Percentiles rank a stretch among this genome's conserved stretches.
Evolutionary conservation across 2,113 vertebrate species (phyloP).

Genomic region (Thamnophis sirtalis): DNA sequence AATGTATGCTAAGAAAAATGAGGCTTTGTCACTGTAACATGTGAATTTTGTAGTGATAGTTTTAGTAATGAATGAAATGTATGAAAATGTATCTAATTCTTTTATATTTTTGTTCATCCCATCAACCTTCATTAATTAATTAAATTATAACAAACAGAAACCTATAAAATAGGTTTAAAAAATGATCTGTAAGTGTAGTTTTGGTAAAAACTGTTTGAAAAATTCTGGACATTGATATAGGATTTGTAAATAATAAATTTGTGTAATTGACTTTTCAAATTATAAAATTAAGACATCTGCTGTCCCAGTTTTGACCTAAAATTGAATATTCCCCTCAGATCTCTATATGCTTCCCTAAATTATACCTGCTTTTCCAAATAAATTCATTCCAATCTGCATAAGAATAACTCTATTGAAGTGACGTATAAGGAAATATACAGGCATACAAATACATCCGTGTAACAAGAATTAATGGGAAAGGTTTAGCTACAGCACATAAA

Average conservation of each 20-base stretch:
- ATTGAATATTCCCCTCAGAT: neutral
- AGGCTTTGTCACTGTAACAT: neutral
- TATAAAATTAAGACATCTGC: neutral
- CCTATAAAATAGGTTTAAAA: neutral
- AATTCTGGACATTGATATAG: neutral
- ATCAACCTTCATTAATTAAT: neutral
- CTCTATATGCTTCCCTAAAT: slow-evolving; percentile 18
- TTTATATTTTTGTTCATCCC: neutral
- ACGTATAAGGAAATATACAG: neutral
- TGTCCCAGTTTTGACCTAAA: neutral
- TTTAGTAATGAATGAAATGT: neutral
- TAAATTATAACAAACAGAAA: neutral
- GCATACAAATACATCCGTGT: neutral
- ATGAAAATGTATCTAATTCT: neutral
- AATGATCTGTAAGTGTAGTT: neutral
- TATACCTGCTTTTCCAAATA: neutral
- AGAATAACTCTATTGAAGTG: neutral
- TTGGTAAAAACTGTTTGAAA: neutral
- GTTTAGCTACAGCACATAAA: neutral
- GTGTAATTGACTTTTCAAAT: slow-evolving; percentile 7
- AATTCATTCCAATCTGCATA: neutral
- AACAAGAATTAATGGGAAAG: neutral
- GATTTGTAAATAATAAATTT: neutral
- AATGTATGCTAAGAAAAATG: neutral
- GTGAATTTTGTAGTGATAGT: neutral